These are phyloP conservation scores for Drosophila biarmipes DNA, from an alignment of 1,140 invertebrate species.

Conservation along the genomic window DNA sequence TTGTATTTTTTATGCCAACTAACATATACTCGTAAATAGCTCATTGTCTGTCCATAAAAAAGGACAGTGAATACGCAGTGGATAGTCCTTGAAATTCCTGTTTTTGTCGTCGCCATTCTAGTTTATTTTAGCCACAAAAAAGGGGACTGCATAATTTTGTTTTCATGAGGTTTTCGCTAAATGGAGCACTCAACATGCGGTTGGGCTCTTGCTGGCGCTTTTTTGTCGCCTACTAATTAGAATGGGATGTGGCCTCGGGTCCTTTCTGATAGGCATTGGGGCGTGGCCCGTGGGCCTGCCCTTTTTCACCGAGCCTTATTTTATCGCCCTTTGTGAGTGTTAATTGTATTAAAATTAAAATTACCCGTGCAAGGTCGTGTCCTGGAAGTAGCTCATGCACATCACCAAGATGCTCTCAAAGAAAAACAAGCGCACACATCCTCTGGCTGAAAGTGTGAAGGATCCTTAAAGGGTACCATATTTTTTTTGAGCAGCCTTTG, in stretches of 20 bases:
- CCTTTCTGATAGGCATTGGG: conserved; percentile 35
- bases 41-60: not conserved
- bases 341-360: conserved; percentile 50
- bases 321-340: conserved; percentile 12
- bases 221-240: conserved; percentile 57
- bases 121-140: conserved; percentile 36
- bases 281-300: conserved; percentile 20
- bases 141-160: conserved; percentile 58
- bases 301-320: conserved; percentile 2
- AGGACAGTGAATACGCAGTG: not conserved
- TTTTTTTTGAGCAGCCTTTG: conserved; percentile 19
- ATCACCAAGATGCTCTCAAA: conserved; percentile 14
- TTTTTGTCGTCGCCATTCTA: conserved; percentile 17
- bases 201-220: conserved; percentile 9
- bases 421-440: conserved; percentile 4
- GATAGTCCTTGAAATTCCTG: not conserved
- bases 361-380: conserved; percentile 21
- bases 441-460: conserved; percentile 5
- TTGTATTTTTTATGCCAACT: not conserved
- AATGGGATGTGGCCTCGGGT: conserved; percentile 17
- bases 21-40: not conserved
- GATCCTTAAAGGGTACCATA: conserved; percentile 13
- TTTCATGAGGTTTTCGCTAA: conserved; percentile 47
- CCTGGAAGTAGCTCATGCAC: conserved; percentile 37
- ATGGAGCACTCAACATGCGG: conserved; percentile 54